Evolutionary conservation across 2,113 vertebrate species (phyloP).

Genomic region (Rhynchopsitta pachyrhyncha): DNA sequence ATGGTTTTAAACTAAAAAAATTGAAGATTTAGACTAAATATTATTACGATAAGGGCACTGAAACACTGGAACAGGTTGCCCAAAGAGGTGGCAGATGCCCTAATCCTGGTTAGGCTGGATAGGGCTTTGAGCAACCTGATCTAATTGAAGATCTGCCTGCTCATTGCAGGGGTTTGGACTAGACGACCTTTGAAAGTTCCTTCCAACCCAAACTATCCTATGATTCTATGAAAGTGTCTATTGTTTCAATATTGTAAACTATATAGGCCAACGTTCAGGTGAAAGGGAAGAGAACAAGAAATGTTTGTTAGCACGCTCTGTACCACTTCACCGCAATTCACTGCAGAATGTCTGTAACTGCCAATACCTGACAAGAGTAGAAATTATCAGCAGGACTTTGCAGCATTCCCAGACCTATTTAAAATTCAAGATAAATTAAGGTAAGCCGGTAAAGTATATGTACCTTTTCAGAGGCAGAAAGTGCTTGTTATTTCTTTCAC

Average conservation of each 20-base stretch:
- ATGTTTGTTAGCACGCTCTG: neutral
- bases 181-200: neutral
- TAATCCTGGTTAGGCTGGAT: neutral
- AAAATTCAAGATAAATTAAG: slow-evolving; percentile 60
- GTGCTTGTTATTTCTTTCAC: neutral
- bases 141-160: neutral
- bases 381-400: neutral
- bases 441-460: neutral
- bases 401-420: slow-evolving; percentile 8
- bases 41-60: neutral
- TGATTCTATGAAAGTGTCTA: neutral
- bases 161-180: neutral
- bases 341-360: neutral
- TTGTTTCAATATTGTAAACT: neutral
- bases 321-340: slow-evolving; percentile 20
- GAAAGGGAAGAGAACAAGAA: neutral
- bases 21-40: neutral
- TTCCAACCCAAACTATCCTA: neutral
- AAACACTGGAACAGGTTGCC: neutral
- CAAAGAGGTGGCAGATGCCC: neutral
- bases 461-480: slow-evolving; percentile 1
- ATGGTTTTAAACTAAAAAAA: neutral
- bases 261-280: neutral
- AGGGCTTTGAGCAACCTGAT: neutral
- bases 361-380: neutral